These are phyloP conservation scores for Lagopus muta DNA, from an alignment of 2,113 vertebrate genomes.

Conservation along the genomic window DNA sequence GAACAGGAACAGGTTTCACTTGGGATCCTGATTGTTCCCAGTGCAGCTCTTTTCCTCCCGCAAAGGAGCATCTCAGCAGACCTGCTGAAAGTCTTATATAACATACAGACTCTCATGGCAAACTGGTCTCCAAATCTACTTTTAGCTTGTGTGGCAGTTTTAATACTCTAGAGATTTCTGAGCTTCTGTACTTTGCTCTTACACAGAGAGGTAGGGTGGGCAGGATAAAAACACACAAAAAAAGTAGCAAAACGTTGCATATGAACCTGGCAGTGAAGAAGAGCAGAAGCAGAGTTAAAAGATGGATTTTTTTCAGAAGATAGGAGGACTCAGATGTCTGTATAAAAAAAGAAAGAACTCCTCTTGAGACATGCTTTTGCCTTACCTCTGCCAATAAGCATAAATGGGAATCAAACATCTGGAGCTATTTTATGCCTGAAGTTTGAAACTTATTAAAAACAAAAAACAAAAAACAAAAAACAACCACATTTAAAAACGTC, in stretches of 20 bases:
- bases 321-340: background rate
- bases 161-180: conserved; percentile 38
- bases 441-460: background rate
- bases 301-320: background rate
- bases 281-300: background rate
- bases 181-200: conserved; percentile 24
- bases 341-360: background rate
- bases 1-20: conserved; percentile 32
- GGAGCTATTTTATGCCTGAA: background rate
- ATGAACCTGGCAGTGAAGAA: background rate
- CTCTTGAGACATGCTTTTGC: background rate
- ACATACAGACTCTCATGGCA: background rate
- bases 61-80: conserved; percentile 51
- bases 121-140: conserved; percentile 20
- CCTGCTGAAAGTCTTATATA: conserved; percentile 46
- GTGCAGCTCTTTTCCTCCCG: background rate
- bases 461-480: background rate
- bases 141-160: conserved; percentile 51
- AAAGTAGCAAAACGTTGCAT: background rate
- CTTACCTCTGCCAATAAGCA: background rate
- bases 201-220: background rate
- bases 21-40: background rate
- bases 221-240: background rate
- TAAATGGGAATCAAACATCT: conserved; percentile 23
- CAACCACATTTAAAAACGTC: background rate